These are phyloP conservation scores for Nebria salina DNA, from an alignment of 2,888 invertebrate genomes.

Conservation along the genomic window DNA sequence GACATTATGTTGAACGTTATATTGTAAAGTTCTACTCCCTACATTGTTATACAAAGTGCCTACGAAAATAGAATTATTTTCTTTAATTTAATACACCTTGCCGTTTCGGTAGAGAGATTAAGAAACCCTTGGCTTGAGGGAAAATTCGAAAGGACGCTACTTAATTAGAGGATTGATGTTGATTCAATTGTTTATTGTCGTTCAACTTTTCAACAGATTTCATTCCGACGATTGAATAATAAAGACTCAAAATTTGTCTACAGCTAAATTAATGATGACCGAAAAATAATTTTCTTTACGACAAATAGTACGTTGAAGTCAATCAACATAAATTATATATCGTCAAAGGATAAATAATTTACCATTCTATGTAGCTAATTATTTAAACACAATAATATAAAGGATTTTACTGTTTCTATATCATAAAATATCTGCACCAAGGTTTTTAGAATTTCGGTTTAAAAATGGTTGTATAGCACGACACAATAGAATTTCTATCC, in stretches of 20 bases:
- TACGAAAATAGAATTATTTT: slow-evolving; percentile 1
- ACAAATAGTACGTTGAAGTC: too few species aligned
- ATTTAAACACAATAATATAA: too few species aligned
- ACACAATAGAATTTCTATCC: background rate
- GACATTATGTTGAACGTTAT: slow-evolving; percentile 13
- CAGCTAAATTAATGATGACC: background rate
- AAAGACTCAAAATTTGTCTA: background rate
- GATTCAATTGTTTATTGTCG: background rate
- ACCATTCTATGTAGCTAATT: too few species aligned
- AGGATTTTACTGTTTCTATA: too few species aligned
- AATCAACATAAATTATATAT: too few species aligned
- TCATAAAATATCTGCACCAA: background rate
- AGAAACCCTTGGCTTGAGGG: background rate
- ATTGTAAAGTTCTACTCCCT: background rate
- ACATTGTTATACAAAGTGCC: background rate
- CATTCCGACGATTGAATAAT: background rate
- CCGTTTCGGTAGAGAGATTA: background rate
- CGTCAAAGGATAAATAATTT: too few species aligned
- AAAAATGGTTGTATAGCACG: background rate
- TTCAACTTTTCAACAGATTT: background rate
- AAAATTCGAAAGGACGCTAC: background rate
- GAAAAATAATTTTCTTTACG: background rate
- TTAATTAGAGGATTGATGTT: background rate
- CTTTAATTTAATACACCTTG: slow-evolving; percentile 1
- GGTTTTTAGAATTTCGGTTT: slow-evolving; percentile 7